These are phyloP conservation scores for Ganaspis sp. DNA, from an alignment of 1,140 invertebrate species.

Conservation along the genomic window DNA sequence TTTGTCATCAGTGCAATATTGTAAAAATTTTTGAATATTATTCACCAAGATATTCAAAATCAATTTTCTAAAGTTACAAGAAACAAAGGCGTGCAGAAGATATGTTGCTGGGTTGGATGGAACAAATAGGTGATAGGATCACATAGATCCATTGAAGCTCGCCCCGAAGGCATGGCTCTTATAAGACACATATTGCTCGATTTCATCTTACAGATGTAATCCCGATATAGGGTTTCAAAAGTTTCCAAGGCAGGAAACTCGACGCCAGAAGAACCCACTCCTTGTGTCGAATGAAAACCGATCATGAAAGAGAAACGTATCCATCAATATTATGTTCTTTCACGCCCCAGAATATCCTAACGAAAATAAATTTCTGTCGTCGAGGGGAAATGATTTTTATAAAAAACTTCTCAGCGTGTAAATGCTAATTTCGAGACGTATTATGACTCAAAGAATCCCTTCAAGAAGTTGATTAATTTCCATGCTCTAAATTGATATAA, in stretches of 20 bases:
- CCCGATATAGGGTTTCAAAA: conserved; percentile 43
- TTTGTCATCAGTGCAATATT: no score
- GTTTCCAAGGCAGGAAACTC: conserved; percentile 36
- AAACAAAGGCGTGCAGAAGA: background rate
- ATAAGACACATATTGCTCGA: conserved; percentile 37
- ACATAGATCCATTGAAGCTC: conserved; percentile 31
- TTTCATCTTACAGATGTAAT: conserved; percentile 38
- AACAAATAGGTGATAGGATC: conserved; percentile 22
- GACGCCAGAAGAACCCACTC: conserved; percentile 16
- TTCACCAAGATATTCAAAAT: background rate
- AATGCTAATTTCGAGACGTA: no score
- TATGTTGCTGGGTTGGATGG: background rate
- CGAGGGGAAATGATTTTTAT: background rate
- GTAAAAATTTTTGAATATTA: background rate
- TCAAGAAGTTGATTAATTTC: no score
- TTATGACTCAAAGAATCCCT: no score
- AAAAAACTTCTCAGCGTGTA: no score
- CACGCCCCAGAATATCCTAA: background rate
- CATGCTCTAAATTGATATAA: no score
- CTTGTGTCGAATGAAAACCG: conserved; percentile 20
- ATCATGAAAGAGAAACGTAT: conserved; percentile 30
- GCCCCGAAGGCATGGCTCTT: background rate
- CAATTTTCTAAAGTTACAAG: conserved; percentile 7
- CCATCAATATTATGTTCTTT: conserved; percentile 33
- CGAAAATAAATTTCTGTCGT: background rate